These are phyloP conservation scores for Anguilla marmorata DNA, from an alignment of 2,797 vertebrate species.

Conservation along the genomic window DNA sequence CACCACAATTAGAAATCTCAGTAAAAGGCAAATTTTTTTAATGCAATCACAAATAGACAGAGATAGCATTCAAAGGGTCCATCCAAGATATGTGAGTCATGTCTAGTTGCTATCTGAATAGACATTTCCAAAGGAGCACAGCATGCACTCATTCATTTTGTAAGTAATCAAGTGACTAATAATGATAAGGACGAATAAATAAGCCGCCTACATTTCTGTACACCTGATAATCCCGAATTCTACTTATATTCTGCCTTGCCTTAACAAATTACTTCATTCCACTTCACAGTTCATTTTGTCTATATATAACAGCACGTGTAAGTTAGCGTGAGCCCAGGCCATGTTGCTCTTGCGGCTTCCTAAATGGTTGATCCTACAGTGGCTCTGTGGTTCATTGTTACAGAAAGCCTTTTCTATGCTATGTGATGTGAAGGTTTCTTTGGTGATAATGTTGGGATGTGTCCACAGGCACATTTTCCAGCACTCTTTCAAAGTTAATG, in stretches of 20 bases:
- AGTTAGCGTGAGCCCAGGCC: not conserved
- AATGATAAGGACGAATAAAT: not conserved
- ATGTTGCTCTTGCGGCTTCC: not conserved
- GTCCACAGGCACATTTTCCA: not conserved
- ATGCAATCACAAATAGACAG: not conserved
- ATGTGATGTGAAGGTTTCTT: not conserved
- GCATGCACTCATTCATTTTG: not conserved
- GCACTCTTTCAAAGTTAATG: not conserved
- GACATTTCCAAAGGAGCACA: not conserved
- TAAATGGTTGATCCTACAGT: not conserved
- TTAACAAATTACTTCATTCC: not conserved
- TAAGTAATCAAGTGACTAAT: not conserved
- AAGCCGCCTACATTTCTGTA: not conserved
- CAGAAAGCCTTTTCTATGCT: not conserved
- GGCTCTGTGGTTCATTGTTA: not conserved
- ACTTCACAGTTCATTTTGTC: not conserved
- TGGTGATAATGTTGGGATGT: not conserved
- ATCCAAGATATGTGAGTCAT: not conserved
- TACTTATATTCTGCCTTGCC: not conserved
- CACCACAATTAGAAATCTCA: not conserved
- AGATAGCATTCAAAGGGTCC: not conserved
- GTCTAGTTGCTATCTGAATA: not conserved
- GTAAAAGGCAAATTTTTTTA: not conserved
- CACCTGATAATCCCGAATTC: not conserved
- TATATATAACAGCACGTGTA: not conserved